A percentile compares a stretch with the other conserved stretches of the same genome.
phyloP scores from a whole-genome alignment of 2,113 vertebrate genomes.

The Oreochromis aureus region DNA sequence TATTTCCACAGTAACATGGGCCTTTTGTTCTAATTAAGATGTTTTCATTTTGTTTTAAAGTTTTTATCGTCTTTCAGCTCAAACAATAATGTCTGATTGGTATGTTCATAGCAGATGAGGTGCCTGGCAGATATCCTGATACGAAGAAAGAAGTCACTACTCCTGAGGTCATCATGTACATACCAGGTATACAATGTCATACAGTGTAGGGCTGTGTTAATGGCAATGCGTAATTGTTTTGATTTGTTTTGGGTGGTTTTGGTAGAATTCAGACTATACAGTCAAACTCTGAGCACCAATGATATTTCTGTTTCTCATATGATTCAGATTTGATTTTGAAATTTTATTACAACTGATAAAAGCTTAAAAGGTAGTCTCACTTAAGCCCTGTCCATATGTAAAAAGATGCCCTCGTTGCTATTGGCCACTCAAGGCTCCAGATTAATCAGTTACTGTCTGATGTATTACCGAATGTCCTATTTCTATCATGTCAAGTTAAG shows the following conservation, averaged over 20 bases:
- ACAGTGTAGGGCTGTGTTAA: background rate
- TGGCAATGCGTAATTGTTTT: background rate
- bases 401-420: too few species aligned
- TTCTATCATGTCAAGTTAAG: too few species aligned
- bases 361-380: too few species aligned
- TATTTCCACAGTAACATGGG: background rate
- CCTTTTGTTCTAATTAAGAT: background rate
- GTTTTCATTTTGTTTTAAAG: background rate
- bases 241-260: background rate
- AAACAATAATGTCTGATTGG: background rate
- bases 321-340: too few species aligned
- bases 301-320: too few species aligned
- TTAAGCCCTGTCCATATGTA: too few species aligned
- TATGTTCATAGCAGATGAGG: slow-evolving; percentile 10
- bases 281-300: too few species aligned
- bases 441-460: too few species aligned
- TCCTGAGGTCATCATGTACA: slow-evolving; percentile 55
- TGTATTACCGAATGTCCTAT: too few species aligned
- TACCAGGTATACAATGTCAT: slow-evolving; percentile 60
- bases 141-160: slow-evolving; percentile 27
- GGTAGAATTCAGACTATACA: too few species aligned
- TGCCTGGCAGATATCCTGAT: background rate
- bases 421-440: too few species aligned
- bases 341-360: too few species aligned
- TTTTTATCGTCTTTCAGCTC: background rate